Evolutionary conservation across 2,888 invertebrate genomes (phyloP).

Genomic region (Lasiommata megera): DNA sequence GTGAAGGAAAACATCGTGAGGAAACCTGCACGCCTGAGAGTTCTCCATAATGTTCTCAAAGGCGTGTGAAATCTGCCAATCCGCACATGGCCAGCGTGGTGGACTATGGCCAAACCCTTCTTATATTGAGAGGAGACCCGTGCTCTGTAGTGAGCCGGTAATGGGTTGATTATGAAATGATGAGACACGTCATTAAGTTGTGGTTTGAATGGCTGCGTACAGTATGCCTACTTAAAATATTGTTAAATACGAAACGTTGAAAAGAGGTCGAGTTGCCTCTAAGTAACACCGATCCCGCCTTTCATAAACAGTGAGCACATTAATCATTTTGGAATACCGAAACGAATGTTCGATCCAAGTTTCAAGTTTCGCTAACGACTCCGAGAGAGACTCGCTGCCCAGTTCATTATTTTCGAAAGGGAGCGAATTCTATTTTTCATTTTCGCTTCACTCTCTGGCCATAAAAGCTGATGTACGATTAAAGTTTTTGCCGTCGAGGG

Average conservation of each 20-base stretch:
- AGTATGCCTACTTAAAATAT: neutral
- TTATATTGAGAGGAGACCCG: no score
- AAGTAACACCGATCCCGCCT: slow-evolving; percentile 40
- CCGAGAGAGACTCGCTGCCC: slow-evolving; percentile 58
- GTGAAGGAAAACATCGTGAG: no score
- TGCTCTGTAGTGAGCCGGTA: no score
- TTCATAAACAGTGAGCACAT: slow-evolving; percentile 45
- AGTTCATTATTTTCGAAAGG: slow-evolving; percentile 74
- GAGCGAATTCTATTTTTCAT: slow-evolving; percentile 53
- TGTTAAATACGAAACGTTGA: neutral
- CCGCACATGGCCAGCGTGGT: no score
- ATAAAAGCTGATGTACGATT: slow-evolving; percentile 60
- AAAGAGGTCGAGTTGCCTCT: slow-evolving; percentile 16
- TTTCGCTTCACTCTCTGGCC: slow-evolving; percentile 47
- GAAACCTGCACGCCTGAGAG: no score
- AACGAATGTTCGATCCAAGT: slow-evolving; percentile 51
- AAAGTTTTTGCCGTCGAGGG: slow-evolving; percentile 49
- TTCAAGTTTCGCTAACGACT: slow-evolving; percentile 62
- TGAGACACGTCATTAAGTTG: neutral
- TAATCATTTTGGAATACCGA: slow-evolving; percentile 60
- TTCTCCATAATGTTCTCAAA: no score
- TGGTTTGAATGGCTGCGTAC: neutral
- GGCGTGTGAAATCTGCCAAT: no score
- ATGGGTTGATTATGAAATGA: no score
- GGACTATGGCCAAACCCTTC: no score